These are phyloP conservation scores for Oncorhynchus tshawytscha DNA, from an alignment of 2,113 vertebrate species.

Conservation along the genomic window DNA sequence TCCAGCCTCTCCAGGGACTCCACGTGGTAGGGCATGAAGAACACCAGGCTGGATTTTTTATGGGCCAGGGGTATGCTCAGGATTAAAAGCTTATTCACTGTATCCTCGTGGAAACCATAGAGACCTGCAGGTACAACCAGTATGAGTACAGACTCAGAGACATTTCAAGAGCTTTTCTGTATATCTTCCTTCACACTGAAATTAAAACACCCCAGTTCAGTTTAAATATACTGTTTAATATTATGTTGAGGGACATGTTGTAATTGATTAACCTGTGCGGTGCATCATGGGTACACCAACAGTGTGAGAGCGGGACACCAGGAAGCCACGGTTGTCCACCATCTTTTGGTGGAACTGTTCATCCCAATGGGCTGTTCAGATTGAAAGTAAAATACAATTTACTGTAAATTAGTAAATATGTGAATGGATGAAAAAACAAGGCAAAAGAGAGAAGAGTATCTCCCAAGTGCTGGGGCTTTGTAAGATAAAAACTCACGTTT, in stretches of 20 bases:
- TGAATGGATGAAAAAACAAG: not conserved
- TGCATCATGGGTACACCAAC: slow-evolving; percentile 94
- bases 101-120: slow-evolving; percentile 84
- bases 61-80: slow-evolving; percentile 92
- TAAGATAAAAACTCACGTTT: slow-evolving; percentile 81
- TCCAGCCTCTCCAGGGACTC: slow-evolving; percentile 87
- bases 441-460: not conserved
- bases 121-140: slow-evolving; percentile 74
- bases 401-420: not conserved
- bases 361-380: slow-evolving; percentile 86
- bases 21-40: slow-evolving; percentile 88
- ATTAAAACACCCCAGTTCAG: not conserved
- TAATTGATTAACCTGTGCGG: slow-evolving; percentile 81
- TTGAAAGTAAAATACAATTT: slow-evolving; percentile 1
- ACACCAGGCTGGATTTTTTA: slow-evolving; percentile 87
- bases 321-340: slow-evolving; percentile 94
- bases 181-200: not conserved
- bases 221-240: not conserved
- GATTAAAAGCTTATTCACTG: slow-evolving; percentile 77
- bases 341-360: slow-evolving; percentile 92
- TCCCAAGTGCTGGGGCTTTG: not conserved
- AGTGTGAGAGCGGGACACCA: slow-evolving; percentile 82
- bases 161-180: too few species aligned
- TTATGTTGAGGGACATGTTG: not conserved
- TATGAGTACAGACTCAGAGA: not conserved